Percentiles rank a stretch among this genome's conserved stretches.
Conservation (phyloP, 2,797 vertebrate genomes). For the Selene dorsalis region DNA sequence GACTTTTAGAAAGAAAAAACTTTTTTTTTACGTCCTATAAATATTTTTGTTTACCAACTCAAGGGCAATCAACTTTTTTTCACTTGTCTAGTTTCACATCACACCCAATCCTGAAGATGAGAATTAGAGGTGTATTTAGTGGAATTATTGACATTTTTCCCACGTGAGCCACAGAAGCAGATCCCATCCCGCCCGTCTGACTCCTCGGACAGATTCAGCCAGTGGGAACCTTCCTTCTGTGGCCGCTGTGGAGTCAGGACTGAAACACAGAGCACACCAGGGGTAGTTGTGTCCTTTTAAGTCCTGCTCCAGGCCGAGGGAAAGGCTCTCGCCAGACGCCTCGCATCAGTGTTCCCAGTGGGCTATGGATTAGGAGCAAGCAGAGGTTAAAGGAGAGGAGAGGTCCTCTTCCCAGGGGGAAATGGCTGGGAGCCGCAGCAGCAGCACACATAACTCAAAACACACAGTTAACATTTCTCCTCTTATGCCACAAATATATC, state of each 20-base stretch:
- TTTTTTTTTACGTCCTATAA: slow-evolving; percentile 35
- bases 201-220: slow-evolving; percentile 66
- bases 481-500: slow-evolving; percentile 69
- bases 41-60: slow-evolving; percentile 67
- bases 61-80: slow-evolving; percentile 44
- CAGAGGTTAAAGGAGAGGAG: slow-evolving; percentile 78
- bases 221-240: slow-evolving; percentile 77
- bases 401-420: slow-evolving; percentile 81
- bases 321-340: slow-evolving; percentile 75
- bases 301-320: slow-evolving; percentile 72
- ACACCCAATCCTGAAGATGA: slow-evolving; percentile 70
- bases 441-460: slow-evolving; percentile 74
- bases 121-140: slow-evolving; percentile 73
- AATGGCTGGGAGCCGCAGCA: slow-evolving; percentile 71
- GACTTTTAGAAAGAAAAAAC: slow-evolving; percentile 8
- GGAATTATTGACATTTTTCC: slow-evolving; percentile 71
- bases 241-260: slow-evolving; percentile 77
- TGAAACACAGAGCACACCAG: slow-evolving; percentile 70
- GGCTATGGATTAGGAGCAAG: slow-evolving; percentile 78
- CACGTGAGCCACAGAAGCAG: slow-evolving; percentile 65
- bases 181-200: slow-evolving; percentile 71
- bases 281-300: slow-evolving; percentile 80
- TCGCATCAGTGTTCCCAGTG: slow-evolving; percentile 78
- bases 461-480: slow-evolving; percentile 72
- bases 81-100: slow-evolving; percentile 69